Percentiles rank a stretch among this genome's conserved stretches.
Evolutionary conservation across 2,888 invertebrate genomes (phyloP).

Genomic region (Schizaphis graminum): DNA sequence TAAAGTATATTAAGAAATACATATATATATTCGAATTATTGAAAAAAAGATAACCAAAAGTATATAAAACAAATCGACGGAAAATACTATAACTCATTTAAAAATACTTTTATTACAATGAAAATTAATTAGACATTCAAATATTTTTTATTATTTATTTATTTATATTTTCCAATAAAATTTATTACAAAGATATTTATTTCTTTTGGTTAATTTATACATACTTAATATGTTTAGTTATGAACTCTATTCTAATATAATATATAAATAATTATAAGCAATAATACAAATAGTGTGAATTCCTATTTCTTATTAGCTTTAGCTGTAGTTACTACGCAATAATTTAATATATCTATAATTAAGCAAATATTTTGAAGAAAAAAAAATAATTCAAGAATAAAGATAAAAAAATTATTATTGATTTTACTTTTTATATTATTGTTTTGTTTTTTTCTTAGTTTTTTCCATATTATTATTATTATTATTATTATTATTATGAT

Average conservation of each 20-base stretch:
- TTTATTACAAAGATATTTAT: neutral
- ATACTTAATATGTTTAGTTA: neutral
- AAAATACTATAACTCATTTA: neutral
- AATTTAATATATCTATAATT: neutral
- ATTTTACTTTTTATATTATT: neutral
- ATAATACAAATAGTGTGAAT: neutral
- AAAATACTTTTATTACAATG: neutral
- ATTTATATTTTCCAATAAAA: neutral
- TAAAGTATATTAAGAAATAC: neutral
- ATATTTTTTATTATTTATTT: neutral
- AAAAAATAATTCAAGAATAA: neutral
- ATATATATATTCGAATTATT: too few relatives aligned
- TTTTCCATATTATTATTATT: neutral
- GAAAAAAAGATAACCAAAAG: neutral
- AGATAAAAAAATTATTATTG: too few relatives aligned
- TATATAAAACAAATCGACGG: neutral
- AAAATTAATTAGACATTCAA: neutral
- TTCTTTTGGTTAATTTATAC: neutral
- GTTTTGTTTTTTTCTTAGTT: neutral
- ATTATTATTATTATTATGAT: neutral
- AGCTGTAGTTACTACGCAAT: neutral
- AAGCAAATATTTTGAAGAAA: too few relatives aligned
- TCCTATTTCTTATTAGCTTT: neutral
- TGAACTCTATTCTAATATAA: neutral
- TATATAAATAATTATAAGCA: neutral